Percentiles rank a stretch among this genome's conserved stretches.
phyloP scores from a whole-genome alignment of 1,140 invertebrate genomes.

The Drosophila oshimai region DNA sequence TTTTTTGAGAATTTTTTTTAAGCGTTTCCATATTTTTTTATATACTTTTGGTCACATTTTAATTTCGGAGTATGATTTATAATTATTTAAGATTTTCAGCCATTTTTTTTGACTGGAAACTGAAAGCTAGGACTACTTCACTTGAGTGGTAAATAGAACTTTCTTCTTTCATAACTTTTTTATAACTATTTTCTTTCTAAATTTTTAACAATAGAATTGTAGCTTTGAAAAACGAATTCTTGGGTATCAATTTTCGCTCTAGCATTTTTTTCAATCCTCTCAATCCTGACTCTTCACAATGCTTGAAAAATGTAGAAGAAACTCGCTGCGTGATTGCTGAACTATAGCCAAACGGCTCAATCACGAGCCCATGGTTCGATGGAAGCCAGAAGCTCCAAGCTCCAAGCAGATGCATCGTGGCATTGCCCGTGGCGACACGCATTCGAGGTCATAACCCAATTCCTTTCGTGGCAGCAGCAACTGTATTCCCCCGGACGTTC shows the following conservation, averaged over 20 bases:
- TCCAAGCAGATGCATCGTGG: slow-evolving; percentile 1
- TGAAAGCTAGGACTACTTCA: background rate
- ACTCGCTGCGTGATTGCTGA: background rate
- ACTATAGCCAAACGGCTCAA: slow-evolving; percentile 62
- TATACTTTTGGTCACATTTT: background rate
- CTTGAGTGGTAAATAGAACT: background rate
- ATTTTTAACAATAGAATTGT: slow-evolving; percentile 6
- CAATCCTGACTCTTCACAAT: background rate
- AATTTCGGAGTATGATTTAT: background rate
- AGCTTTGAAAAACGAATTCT: background rate
- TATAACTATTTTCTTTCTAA: background rate
- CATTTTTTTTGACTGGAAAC: background rate
- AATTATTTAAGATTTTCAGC: background rate
- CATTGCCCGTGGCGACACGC: slow-evolving; percentile 65
- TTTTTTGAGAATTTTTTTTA: background rate
- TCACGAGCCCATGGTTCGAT: slow-evolving; percentile 36
- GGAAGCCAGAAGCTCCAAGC: background rate
- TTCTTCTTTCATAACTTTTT: background rate
- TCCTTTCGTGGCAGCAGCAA: slow-evolving; percentile 67
- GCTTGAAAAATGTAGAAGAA: slow-evolving; percentile 6
- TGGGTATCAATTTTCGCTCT: background rate
- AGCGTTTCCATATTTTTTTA: background rate
- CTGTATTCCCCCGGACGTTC: slow-evolving; percentile 51
- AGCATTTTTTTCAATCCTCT: background rate
- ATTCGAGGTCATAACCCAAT: slow-evolving; percentile 82